Evolutionary conservation across 92 coral and sea anemone genomes (phyloP), one percentile per base, ranked within the genome.

Genomic region (Phymanthus crucifer): DNA sequence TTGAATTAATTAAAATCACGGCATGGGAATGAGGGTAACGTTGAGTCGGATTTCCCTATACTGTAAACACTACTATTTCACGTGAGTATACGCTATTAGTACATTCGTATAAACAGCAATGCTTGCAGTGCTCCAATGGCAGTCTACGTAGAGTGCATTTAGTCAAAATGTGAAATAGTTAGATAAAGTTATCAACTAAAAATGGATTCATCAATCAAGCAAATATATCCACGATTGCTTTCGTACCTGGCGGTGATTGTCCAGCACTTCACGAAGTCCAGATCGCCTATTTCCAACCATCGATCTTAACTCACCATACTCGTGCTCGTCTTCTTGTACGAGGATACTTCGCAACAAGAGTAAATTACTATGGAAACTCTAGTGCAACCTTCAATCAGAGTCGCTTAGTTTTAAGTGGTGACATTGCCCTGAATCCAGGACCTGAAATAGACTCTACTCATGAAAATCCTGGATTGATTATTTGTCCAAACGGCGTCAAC

Each of bases 281-380:
- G 2, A 18, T 9, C 3, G 9, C 4, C 9, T 18, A 17, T 54
- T 54, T 54, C 5, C 23, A 54, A 54, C 64, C 27, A 54, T 54
- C 10, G 64, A 54, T 18, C 10, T 3, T 2, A 19, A 54, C 21
- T 7, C 26, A 27, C 64, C 64, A 54, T 19, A 1, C 4, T 54
- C 64, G 64, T 4, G 6, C 21, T 4, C 27, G 18, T 23, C 26
- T 36, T 9, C 32, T 66, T 40, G 71, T 65, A 12, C 71, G 72
- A 32, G 84, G 84, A 1, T 80, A 47, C 71, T 80, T 71, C 21
- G 34, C 70, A 13, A 71, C 84, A 17, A 80, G 78, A n/a, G 70
- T 72, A 37, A 80, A 72, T 38, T 80, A 70, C 36, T 71, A 80
- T 24, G 26, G 40, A 2, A 80, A 82, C 61, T 82, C 85, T 18